Base-by-base conservation (phyloP, 2,888 invertebrate genomes). In the Pterobdella sp. region DNA sequence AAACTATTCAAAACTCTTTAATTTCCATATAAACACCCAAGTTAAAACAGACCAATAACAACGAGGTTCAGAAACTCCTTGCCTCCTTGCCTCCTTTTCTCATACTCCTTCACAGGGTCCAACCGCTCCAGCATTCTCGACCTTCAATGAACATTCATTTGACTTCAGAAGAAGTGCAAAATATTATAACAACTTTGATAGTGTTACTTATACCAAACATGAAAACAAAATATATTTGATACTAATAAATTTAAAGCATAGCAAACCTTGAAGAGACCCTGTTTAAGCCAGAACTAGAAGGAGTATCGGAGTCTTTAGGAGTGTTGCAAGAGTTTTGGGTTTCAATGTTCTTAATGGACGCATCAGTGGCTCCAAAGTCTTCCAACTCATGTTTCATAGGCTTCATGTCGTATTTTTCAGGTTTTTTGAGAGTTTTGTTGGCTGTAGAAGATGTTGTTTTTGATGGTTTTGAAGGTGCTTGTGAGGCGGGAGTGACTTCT, bases 31-130 rank as follows among this genome's bases (percentile, higher is more conserved):
- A n/a, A n/a, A n/a, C n/a, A n/a, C n/a, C n/a, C n/a, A n/a, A n/a
- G n/a, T n/a, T n/a, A n/a, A 3, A 0, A 72, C 71, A 75, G 76
- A 82, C 82, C 83, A 75, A 83, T 82, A 10, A 82, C 82, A 76
- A 83, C 92, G 85, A 96, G 88, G 81, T 95, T 93, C 74, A 96
- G 86, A 80, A 92, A 90, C 52, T 91, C 90, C 81, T 95, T 95
- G 26, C 88, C 88, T 87, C 87, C 74, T 14, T 71, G 70, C 66
- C 81, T 79, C 0, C 90, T 89, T 77, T 93, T 88, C 81, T 91
- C 91, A 74, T 80, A 82, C 73, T 82, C 82, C 73, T 79, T 79
- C 67, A 77, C 77, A 35, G 80, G 76, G 76, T 80, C 80, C 37
- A 78, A 76, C 68, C 79, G 80, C 60, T 81, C 81, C 37, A 76